phyloP scores from a whole-genome alignment of 2,113 vertebrate genomes.

The Corydoras sp. region DNA sequence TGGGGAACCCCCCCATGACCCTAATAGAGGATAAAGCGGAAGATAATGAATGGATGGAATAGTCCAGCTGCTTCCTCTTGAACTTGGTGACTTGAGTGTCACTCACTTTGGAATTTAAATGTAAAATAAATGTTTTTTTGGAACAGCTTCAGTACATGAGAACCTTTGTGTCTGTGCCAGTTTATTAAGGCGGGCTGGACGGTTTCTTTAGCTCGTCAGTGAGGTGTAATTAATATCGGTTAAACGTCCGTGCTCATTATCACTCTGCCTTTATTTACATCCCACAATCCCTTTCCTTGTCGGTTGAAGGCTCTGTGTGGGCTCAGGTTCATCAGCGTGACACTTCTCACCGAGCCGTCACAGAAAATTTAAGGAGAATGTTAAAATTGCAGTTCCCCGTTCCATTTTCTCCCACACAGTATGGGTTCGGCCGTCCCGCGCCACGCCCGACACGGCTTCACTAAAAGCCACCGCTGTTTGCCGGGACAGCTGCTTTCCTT shows the following conservation, averaged over 20 bases:
- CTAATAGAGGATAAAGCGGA: no score
- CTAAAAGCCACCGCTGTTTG: slow-evolving; percentile 31
- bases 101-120: no score
- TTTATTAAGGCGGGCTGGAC: not conserved
- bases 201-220: not conserved
- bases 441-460: slow-evolving; percentile 33
- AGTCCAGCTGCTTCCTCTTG: no score
- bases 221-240: slow-evolving; percentile 49
- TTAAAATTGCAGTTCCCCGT: slow-evolving; percentile 30
- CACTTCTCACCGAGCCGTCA: slow-evolving; percentile 23
- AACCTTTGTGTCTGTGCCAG: no score
- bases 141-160: no score
- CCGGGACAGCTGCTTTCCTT: slow-evolving; percentile 30
- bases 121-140: no score
- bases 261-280: slow-evolving; percentile 83
- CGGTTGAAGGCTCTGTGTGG: slow-evolving; percentile 74
- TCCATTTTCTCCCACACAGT: slow-evolving; percentile 12
- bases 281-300: slow-evolving; percentile 83
- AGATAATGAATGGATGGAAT: no score
- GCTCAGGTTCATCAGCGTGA: slow-evolving; percentile 54
- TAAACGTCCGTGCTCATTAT: slow-evolving; percentile 69
- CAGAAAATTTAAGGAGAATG: slow-evolving; percentile 53
- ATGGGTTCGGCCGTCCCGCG: slow-evolving; percentile 6
- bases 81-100: no score
- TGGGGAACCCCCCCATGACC: no score